These are phyloP conservation scores for Pollimyrus isidori DNA, from an alignment of 2,113 vertebrate genomes.

Conservation along the genomic window DNA sequence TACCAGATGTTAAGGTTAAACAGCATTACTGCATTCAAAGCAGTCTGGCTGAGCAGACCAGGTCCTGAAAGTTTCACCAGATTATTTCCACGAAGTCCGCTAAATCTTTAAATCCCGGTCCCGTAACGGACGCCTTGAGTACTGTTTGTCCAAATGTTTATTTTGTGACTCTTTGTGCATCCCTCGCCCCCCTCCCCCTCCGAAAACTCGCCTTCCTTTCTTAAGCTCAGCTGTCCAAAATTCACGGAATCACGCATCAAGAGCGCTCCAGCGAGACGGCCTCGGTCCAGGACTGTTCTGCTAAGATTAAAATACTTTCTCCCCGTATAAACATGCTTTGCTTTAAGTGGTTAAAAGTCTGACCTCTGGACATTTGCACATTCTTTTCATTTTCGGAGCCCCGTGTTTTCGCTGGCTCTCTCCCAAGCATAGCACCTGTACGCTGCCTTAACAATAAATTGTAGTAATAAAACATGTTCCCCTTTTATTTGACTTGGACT, in stretches of 20 bases:
- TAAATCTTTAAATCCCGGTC: background rate
- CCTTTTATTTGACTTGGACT: constrained; percentile 54
- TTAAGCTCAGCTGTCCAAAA: constrained; percentile 32
- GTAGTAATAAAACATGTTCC: constrained; percentile 49
- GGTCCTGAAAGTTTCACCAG: constrained; percentile 7
- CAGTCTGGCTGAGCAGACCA: background rate
- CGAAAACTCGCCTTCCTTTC: background rate
- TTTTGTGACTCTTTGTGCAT: background rate
- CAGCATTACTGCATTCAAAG: background rate
- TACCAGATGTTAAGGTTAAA: background rate
- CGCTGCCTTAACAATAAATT: constrained; percentile 48
- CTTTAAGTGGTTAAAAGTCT: constrained; percentile 54
- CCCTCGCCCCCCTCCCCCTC: background rate
- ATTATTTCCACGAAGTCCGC: constrained; percentile 7
- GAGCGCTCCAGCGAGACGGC: constrained; percentile 38
- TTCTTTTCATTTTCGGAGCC: constrained; percentile 49
- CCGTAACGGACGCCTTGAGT: background rate
- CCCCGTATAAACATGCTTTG: constrained; percentile 37
- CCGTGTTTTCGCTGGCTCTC: constrained; percentile 48
- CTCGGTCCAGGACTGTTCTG: constrained; percentile 39
- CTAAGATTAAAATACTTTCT: constrained; percentile 46
- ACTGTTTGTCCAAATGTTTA: constrained; percentile 16
- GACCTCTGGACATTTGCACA: constrained; percentile 45
- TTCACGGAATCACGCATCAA: constrained; percentile 35
- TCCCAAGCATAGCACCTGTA: constrained; percentile 57